phyloP scores from a whole-genome alignment of 2,888 invertebrate genomes.

The Eupithecia inturbata region DNA sequence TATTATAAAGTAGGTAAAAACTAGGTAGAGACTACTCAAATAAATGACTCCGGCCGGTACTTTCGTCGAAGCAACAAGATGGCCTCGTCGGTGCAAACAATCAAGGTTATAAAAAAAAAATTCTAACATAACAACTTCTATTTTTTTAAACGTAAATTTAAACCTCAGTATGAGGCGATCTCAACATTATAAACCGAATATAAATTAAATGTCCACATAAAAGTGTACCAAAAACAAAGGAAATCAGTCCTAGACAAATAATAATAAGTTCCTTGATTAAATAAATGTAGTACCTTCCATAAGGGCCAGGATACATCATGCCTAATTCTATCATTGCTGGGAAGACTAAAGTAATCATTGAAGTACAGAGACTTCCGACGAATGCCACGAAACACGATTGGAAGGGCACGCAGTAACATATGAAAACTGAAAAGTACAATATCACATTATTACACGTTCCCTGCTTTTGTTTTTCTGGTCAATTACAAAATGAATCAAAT shows the following conservation, averaged over 20 bases:
- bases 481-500: too few relatives aligned
- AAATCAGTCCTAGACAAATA: slow-evolving; percentile 51
- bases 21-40: too few relatives aligned
- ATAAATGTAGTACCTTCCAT: slow-evolving; percentile 53
- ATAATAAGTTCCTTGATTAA: slow-evolving; percentile 58
- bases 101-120: not conserved
- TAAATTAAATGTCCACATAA: slow-evolving; percentile 58
- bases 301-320: slow-evolving; percentile 60
- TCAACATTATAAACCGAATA: slow-evolving; percentile 44
- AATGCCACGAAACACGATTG: slow-evolving; percentile 70
- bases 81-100: too few relatives aligned
- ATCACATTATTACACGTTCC: not conserved
- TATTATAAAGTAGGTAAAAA: too few relatives aligned
- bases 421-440: slow-evolving; percentile 53
- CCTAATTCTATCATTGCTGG: slow-evolving; percentile 69
- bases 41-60: too few relatives aligned
- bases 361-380: slow-evolving; percentile 66
- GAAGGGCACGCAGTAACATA: slow-evolving; percentile 60
- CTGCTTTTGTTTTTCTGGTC: too few relatives aligned
- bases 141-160: not conserved
- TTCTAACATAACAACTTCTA: not conserved
- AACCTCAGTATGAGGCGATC: not conserved
- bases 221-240: slow-evolving; percentile 53
- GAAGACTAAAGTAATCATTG: slow-evolving; percentile 61
- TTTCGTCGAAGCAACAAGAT: not conserved